These are phyloP conservation scores for Acyrthosiphon pisum DNA, from an alignment of 1,140 invertebrate species.

Conservation along the genomic window DNA sequence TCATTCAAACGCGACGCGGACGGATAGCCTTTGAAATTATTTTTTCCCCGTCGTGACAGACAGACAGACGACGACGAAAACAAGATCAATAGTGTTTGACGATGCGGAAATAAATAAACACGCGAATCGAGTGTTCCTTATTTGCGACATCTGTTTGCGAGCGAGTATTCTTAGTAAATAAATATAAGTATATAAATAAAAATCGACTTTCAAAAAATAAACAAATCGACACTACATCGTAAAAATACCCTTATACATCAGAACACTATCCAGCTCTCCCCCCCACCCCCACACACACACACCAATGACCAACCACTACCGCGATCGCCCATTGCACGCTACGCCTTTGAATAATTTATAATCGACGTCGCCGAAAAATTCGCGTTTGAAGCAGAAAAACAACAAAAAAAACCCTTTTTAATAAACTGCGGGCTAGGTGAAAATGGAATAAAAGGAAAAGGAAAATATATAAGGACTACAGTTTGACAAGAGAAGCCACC, in stretches of 20 bases:
- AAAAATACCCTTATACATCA: background rate
- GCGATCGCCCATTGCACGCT: background rate
- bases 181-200: background rate
- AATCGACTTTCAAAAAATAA: constrained; percentile 20
- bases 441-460: background rate
- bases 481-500: background rate
- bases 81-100: constrained; percentile 13
- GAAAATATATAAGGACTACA: background rate
- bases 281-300: too few relatives aligned
- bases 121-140: background rate
- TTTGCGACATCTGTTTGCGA: background rate
- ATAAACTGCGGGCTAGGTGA: background rate
- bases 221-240: background rate
- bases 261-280: background rate
- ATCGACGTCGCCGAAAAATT: background rate
- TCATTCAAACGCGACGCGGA: background rate
- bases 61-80: background rate
- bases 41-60: background rate
- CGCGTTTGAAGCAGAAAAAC: background rate
- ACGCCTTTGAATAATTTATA: constrained; percentile 32
- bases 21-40: background rate
- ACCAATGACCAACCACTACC: background rate
- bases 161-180: background rate
- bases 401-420: background rate
- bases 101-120: constrained; percentile 6